phyloP scores from a whole-genome alignment of 2,797 vertebrate genomes.

The Apodemus agrarius region DNA sequence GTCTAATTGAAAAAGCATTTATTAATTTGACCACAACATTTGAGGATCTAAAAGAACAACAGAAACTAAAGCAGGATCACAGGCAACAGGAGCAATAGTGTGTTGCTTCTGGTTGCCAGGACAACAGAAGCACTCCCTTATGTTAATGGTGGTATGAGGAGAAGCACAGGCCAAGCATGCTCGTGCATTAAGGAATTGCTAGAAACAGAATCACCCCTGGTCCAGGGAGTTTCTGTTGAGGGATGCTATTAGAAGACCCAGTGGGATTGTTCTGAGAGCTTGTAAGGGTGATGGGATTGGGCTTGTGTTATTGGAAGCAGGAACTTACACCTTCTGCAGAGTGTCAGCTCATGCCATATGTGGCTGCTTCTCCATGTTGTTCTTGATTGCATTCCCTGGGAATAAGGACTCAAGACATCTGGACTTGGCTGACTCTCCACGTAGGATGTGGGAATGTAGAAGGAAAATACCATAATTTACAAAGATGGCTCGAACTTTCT shows the following conservation, averaged over 20 bases:
- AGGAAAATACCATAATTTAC: not conserved
- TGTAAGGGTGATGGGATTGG: not conserved
- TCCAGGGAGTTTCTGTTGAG: not conserved
- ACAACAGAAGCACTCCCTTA: not conserved
- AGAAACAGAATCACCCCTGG: conserved; percentile 4
- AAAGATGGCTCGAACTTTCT: not conserved
- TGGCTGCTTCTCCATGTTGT: not conserved
- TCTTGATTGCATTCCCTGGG: not conserved
- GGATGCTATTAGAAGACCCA: not conserved
- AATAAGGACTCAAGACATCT: not conserved
- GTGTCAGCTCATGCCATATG: not conserved
- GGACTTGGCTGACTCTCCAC: not conserved
- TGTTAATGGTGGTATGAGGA: conserved; percentile 4
- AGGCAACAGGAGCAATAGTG: not conserved
- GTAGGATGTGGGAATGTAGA: not conserved
- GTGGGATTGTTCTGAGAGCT: not conserved
- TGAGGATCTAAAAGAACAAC: not conserved
- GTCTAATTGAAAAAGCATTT: not conserved
- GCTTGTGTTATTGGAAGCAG: not conserved
- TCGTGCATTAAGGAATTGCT: not conserved
- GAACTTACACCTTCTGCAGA: not conserved
- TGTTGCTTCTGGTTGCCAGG: conserved; percentile 33
- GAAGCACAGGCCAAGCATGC: not conserved
- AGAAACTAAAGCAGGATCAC: not conserved
- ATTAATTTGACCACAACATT: not conserved